Base-by-base conservation (phyloP, 2,113 vertebrate species). In the Pholis gunnellus region DNA sequence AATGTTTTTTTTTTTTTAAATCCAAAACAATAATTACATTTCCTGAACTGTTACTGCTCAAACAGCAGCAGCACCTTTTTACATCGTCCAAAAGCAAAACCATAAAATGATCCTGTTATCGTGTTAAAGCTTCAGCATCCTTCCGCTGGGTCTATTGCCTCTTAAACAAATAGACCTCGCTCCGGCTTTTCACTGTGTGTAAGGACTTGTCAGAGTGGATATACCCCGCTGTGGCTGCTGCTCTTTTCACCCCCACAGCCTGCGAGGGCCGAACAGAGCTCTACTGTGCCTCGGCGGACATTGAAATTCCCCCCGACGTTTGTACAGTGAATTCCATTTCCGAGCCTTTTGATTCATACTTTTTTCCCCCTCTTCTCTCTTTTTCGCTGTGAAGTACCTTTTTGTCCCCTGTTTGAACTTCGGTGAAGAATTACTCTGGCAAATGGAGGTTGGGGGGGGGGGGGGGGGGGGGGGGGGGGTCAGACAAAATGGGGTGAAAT, bases 291-390 rank as follows among this genome's bases (percentile, higher is more conserved):
- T 81, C 83, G 0, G 73, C 79, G 71, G 87, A 89, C 88, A 90
- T 90, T 91, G 81, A 89, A 83, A 89, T 89, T 90, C 89, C 87
- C 91, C 91, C 72, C 8, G 34, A 79, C 90, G 82, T 93, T 91
- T 92, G 90, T 92, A 88, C 90, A 90, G 90, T 92, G 82, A 92
- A 91, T 91, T 93, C 91, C 88, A 92, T 93, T 94, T 94, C 88
- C 90, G 86, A 36, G 80, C 78, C 91, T 93, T 92, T 91, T 91
- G 87, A 93, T 81, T 92, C 89, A 87, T 89, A 79, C 80, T 70
- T 46, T 73, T 71, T 84, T 77, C 67, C 50, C 6, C 20, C 6
- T 68, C 6, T 68, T 56, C 27, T 66, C 31, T 79, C n/a, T 70
- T 46, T 52, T 65, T 72, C 64, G 71, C 82, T 66, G 66, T 89